These are phyloP conservation scores for Eriosoma lanigerum DNA, from an alignment of 1,140 invertebrate genomes.

Conservation along the genomic window DNA sequence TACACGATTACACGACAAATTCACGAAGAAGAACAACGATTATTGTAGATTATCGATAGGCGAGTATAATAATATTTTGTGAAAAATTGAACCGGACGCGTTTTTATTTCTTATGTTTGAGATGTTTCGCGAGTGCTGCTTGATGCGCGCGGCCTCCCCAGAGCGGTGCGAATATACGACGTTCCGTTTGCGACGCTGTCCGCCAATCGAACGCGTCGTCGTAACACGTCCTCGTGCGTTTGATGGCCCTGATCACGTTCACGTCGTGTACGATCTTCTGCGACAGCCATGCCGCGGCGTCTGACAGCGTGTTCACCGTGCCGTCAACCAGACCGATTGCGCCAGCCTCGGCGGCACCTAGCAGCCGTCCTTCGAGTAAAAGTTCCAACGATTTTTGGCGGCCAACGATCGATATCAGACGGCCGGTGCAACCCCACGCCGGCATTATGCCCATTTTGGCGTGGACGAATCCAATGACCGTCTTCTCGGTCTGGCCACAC, in stretches of 20 bases:
- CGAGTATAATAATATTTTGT: too few species aligned
- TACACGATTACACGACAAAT: too few species aligned
- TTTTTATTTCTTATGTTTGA: conserved; percentile 56
- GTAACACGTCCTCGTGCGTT: conserved; percentile 56
- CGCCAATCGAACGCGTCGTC: conserved; percentile 53
- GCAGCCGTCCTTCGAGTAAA: conserved; percentile 54
- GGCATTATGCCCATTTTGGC: conserved; percentile 63
- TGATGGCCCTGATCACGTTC: conserved; percentile 59
- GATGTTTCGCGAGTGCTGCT: conserved; percentile 57
- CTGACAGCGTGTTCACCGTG: conserved; percentile 54
- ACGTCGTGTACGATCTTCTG: conserved; percentile 55
- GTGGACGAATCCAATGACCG: conserved; percentile 64
- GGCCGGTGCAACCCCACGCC: conserved; percentile 64
- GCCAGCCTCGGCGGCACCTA: conserved; percentile 59
- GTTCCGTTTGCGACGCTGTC: conserved; percentile 57
- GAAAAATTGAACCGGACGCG: too few species aligned
- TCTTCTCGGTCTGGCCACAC: conserved; percentile 55
- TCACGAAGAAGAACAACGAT: too few species aligned
- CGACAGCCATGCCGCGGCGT: conserved; percentile 58
- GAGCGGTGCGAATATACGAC: conserved; percentile 59
- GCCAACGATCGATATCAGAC: conserved; percentile 61
- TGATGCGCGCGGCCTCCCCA: conserved; percentile 61
- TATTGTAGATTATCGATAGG: too few species aligned
- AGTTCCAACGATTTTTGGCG: conserved; percentile 60
- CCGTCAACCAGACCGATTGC: conserved; percentile 58